Percentiles rank a stretch among this genome's conserved stretches.
Conservation (phyloP, 1,140 invertebrate species). For the Chelonus insularis region DNA sequence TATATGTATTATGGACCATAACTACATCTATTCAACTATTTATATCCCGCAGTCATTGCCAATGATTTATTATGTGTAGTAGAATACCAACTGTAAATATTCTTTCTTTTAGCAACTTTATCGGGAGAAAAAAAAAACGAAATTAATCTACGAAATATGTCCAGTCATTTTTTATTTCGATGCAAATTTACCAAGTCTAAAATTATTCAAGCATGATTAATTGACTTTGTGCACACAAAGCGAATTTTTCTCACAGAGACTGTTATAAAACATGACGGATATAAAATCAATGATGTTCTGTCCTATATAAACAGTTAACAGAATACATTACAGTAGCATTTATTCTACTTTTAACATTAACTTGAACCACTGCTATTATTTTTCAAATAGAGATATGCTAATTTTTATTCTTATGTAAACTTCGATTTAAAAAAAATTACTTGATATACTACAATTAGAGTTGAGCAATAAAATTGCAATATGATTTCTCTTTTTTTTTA, state of each 20-base stretch:
- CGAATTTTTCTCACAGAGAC: background rate
- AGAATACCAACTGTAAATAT: too few species aligned
- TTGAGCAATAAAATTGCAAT: too few species aligned
- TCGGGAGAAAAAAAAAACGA: too few species aligned
- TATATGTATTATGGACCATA: slow-evolving; percentile 2
- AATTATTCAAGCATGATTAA: background rate
- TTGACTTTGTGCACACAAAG: background rate
- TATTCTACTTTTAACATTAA: background rate
- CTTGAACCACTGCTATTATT: slow-evolving; percentile 12
- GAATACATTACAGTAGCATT: slow-evolving; percentile 13
- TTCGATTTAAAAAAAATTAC: background rate
- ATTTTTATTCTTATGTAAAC: slow-evolving; percentile 24
- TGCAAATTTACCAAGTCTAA: too few species aligned
- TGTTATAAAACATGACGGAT: background rate
- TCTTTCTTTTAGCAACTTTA: too few species aligned
- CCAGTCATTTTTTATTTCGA: too few species aligned
- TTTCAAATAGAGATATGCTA: slow-evolving; percentile 28
- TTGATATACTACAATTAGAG: background rate
- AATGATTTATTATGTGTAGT: too few species aligned
- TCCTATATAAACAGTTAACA: slow-evolving; percentile 3
- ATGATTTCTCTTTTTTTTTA: too few species aligned
- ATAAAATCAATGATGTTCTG: background rate
- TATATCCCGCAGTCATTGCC: too few species aligned
- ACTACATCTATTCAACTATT: too few species aligned
- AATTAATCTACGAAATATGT: background rate